phyloP scores from a whole-genome alignment of 1,140 invertebrate species.

The Hyles vespertilio region DNA sequence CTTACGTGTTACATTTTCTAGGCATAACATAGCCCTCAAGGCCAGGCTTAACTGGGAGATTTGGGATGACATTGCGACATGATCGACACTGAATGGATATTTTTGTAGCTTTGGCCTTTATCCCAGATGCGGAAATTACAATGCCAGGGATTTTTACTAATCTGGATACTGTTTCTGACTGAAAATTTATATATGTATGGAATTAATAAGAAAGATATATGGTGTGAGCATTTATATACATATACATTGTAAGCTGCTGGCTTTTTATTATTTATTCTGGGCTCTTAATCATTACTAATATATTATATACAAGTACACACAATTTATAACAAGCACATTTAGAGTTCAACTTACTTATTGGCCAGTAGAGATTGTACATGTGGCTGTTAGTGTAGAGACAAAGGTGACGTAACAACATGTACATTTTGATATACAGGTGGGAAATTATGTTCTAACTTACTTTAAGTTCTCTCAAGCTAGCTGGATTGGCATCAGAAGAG shows the following conservation, averaged over 20 bases:
- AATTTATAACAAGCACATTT: too few species aligned
- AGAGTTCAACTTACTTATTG: too few species aligned
- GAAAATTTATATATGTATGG: conserved; percentile 41
- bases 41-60: conserved; percentile 94
- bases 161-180: conserved; percentile 95
- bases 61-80: conserved; percentile 92
- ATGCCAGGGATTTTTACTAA: conserved; percentile 98
- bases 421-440: too few species aligned
- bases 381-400: too few species aligned
- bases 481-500: conserved; percentile 89
- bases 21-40: conserved; percentile 98
- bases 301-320: too few species aligned
- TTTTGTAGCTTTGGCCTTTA: conserved; percentile 95
- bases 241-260: too few species aligned
- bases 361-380: too few species aligned
- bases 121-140: conserved; percentile 94
- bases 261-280: too few species aligned
- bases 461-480: conserved; percentile 90
- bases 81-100: conserved; percentile 97
- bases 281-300: too few species aligned
- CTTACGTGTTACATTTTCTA: conserved; percentile 94
- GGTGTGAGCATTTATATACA: too few species aligned
- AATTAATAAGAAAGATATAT: too few species aligned
- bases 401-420: too few species aligned
- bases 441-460: conserved; percentile 68